Base-by-base conservation (phyloP, 2,113 vertebrate species). In the Perca flavescens region DNA sequence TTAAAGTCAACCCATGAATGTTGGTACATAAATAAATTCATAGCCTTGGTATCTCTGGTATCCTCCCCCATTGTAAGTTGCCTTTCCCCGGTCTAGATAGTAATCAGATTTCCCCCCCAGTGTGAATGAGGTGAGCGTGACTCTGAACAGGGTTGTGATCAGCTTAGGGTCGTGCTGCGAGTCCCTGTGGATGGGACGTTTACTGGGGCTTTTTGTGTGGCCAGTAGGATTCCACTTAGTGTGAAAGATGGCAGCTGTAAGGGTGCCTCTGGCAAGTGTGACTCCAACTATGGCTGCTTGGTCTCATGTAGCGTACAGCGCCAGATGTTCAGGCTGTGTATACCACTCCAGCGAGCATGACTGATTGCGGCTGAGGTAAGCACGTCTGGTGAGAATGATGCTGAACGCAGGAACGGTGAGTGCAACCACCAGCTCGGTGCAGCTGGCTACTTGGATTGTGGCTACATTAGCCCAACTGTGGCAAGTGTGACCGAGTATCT, bases 231-330 rank as follows among this genome's bases (percentile, higher is more conserved):
- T 85, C 89, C 84, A 89, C 80, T 92, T 88, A 90, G 87, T 82
- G 80, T 90, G 90, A 94, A 85, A 77, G 90, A 92, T 89, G 91
- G 90, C 83, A 88, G 88, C 90, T 89, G 88, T 69, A 70, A 90
- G 79, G 90, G 40, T 22, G 87, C 93, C 90, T 87, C 89, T 88
- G 89, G 91, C 91, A 83, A 86, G 78, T 84, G 88, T 79, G 90
- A 88, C 80, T 90, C 80, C 63, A 85, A 78, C 90, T 74, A 74
- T 65, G 84, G 85, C 82, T 85, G 88, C 86, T 86, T 71, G 86
- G 82, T 87, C 89, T 92, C 84, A 80, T 79, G 92, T 63, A 83
- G 83, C 75, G n/a, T 79, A 74, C 71, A 53, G 78, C 3, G 75
- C 85, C 93, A 92, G 88, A 86, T 92, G 87, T 67, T 89, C 82